Conservation (phyloP, 2,113 vertebrate species). For the Actinemys pallida region DNA sequence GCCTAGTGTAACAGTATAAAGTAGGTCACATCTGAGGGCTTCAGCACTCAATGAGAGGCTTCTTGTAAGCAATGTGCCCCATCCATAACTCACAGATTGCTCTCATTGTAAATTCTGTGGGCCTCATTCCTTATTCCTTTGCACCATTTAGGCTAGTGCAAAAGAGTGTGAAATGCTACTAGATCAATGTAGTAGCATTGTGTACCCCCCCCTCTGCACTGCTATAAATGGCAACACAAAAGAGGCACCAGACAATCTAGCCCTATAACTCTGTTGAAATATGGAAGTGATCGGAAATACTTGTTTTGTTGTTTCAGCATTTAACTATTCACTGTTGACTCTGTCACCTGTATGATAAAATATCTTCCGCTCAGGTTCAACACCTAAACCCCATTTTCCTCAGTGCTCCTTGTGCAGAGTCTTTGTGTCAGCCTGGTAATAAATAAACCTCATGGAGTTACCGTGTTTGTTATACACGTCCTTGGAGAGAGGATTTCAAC, state of each 20-base stretch:
- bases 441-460: not conserved
- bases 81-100: not conserved
- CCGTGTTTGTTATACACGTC: not conserved
- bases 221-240: not conserved
- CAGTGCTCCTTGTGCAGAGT: not conserved
- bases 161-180: not conserved
- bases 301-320: not conserved
- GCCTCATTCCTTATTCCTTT: not conserved
- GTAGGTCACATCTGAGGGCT: fast-evolving
- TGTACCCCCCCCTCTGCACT: not conserved
- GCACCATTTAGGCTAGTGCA: not conserved
- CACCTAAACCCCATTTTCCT: no score
- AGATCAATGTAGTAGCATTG: not conserved
- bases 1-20: fast-evolving
- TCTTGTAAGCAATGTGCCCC: not conserved
- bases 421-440: not conserved
- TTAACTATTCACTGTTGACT: fast-evolving
- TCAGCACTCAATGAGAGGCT: not conserved
- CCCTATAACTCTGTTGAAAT: fast-evolving
- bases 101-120: not conserved
- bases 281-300: fast-evolving
- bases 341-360: not conserved
- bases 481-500: not conserved
- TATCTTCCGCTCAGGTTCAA: not conserved
- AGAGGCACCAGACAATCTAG: not conserved